These are phyloP conservation scores for Erpornis zantholeuca DNA, from an alignment of 2,113 vertebrate genomes.

Conservation along the genomic window DNA sequence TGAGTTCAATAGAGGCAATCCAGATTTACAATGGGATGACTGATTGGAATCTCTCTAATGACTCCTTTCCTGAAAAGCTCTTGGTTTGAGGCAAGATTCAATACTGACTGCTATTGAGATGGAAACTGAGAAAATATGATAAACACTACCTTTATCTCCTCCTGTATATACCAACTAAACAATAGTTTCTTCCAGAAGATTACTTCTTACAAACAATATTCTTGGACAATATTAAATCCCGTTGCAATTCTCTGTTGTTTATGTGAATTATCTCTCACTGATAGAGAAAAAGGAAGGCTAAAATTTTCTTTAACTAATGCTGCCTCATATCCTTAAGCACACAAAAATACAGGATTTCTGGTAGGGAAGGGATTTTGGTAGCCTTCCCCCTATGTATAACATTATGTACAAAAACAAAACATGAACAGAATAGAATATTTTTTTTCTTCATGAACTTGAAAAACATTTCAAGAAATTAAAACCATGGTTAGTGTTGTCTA, in stretches of 20 bases:
- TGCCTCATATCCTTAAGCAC: neutral
- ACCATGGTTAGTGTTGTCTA: neutral
- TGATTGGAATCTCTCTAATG: conserved; percentile 32
- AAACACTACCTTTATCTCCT: neutral
- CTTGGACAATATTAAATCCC: neutral
- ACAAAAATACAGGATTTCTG: neutral
- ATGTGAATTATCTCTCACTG: neutral
- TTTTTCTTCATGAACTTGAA: neutral
- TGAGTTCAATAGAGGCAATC: conserved; percentile 21
- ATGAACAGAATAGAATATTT: neutral
- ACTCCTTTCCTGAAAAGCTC: conserved; percentile 29
- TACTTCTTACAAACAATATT: neutral
- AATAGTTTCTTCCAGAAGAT: neutral
- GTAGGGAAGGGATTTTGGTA: neutral
- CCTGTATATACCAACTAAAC: neutral
- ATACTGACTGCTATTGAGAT: neutral
- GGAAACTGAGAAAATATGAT: conserved; percentile 25
- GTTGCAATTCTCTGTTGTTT: neutral
- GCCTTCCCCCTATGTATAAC: accelerated
- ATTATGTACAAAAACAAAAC: neutral
- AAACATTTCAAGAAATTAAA: neutral
- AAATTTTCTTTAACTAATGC: neutral
- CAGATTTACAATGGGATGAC: conserved; percentile 27
- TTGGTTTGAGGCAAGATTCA: conserved; percentile 3
- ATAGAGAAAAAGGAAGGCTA: neutral